These are phyloP conservation scores for Delia radicum DNA, from an alignment of 1,140 invertebrate species.

Conservation along the genomic window DNA sequence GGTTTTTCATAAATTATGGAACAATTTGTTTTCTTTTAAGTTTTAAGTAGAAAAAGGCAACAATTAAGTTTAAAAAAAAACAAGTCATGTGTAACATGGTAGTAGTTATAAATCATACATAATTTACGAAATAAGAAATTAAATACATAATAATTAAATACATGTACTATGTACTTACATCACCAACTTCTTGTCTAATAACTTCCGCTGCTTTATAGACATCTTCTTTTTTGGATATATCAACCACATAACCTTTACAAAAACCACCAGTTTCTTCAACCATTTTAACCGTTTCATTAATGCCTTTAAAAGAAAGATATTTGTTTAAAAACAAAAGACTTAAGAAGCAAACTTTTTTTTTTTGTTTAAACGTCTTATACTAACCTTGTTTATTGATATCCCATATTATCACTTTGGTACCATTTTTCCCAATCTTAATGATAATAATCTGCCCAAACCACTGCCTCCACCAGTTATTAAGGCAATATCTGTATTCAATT, in stretches of 20 bases:
- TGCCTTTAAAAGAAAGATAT: conserved; percentile 58
- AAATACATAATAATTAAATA: neutral
- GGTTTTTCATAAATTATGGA: neutral
- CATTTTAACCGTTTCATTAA: conserved; percentile 74
- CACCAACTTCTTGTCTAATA: conserved; percentile 81
- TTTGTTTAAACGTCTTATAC: conserved; percentile 33
- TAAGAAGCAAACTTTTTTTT: neutral
- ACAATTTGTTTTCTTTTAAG: neutral
- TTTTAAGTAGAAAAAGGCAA: neutral
- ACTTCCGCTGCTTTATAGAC: conserved; percentile 80
- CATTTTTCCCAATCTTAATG: conserved; percentile 73
- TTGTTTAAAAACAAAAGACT: conserved; percentile 11
- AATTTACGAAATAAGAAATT: neutral
- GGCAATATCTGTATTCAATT: conserved; percentile 72
- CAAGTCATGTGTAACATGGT: conserved; percentile 4
- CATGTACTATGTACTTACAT: conserved; percentile 63
- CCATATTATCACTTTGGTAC: conserved; percentile 82
- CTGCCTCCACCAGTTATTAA: conserved; percentile 87
- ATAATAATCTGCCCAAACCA: conserved; percentile 84
- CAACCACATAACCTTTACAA: conserved; percentile 74
- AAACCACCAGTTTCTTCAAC: conserved; percentile 70
- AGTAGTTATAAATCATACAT: neutral
- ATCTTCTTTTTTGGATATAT: conserved; percentile 76
- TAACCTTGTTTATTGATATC: conserved; percentile 84
- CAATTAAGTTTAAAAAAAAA: neutral